A percentile compares a stretch with the other conserved stretches of the same genome.
Conservation (phyloP, 2,888 invertebrate genomes). For the Hedya salicella region DNA sequence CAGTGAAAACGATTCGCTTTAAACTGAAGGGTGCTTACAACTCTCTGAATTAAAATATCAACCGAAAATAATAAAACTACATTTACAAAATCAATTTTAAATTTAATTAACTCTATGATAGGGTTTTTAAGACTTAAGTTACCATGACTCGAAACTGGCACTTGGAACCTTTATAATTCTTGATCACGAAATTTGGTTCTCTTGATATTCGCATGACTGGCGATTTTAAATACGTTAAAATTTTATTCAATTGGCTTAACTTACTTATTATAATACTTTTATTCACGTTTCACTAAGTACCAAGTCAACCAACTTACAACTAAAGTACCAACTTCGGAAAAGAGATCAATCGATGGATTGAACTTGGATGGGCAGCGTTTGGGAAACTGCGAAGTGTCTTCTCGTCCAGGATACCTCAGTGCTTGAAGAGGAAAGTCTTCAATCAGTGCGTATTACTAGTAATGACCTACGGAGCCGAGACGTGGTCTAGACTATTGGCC, state of each 20-base stretch:
- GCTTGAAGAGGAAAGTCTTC: too few species aligned
- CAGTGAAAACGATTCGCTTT: constrained; percentile 14
- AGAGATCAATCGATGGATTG: too few species aligned
- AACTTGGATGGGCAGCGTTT: too few species aligned
- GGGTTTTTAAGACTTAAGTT: not conserved
- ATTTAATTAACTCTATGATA: not conserved
- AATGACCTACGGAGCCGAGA: too few species aligned
- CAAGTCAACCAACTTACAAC: too few species aligned
- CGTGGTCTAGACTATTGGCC: too few species aligned
- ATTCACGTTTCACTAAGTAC: not conserved
- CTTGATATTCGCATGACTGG: constrained; percentile 18
- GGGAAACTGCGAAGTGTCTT: too few species aligned
- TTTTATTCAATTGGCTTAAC: not conserved
- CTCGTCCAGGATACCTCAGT: too few species aligned
- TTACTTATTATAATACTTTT: not conserved
- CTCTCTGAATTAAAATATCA: constrained; percentile 19
- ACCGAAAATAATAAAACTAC: not conserved
- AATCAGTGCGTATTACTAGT: too few species aligned
- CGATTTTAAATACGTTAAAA: constrained; percentile 6
- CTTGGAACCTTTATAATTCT: not conserved
- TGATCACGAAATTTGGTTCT: not conserved
- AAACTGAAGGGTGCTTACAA: constrained; percentile 15
- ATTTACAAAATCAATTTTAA: not conserved
- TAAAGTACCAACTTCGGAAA: too few species aligned
- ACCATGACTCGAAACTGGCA: not conserved